These are phyloP conservation scores for Pollachius pollachius DNA, from an alignment of 2,113 vertebrate genomes.

Conservation along the genomic window DNA sequence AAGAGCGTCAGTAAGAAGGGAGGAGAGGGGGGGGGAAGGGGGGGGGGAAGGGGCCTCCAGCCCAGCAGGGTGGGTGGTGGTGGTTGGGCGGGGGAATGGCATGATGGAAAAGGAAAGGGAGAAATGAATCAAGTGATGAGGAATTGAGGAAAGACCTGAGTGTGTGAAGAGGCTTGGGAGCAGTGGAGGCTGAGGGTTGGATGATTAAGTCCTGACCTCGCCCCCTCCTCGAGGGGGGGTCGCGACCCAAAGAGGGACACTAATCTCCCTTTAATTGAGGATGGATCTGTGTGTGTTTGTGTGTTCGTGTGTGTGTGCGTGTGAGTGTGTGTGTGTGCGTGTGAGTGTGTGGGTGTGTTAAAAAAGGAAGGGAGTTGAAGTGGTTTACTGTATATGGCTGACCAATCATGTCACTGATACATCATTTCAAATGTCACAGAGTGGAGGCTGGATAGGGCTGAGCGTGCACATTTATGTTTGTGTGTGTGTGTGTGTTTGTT, in stretches of 20 bases:
- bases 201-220: conserved; percentile 42
- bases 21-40: not conserved
- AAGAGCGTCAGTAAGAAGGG: not conserved
- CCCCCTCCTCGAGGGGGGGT: conserved; percentile 10
- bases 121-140: conserved; percentile 22
- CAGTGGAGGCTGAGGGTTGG: conserved; percentile 29
- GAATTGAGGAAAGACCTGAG: conserved; percentile 32
- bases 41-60: too few species aligned
- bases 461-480: conserved; percentile 1
- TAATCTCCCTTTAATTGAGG: conserved; percentile 35
- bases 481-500: conserved; percentile 4
- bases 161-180: conserved; percentile 12
- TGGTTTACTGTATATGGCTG: not conserved
- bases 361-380: not conserved
- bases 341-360: conserved; percentile 6
- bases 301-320: conserved; percentile 16
- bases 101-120: conserved; percentile 22
- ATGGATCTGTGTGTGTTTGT: not conserved
- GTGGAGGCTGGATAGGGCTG: not conserved
- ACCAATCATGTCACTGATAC: conserved; percentile 11
- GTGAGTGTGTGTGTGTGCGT: conserved; percentile 23
- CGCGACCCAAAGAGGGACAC: conserved; percentile 18
- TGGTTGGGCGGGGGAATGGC: not conserved
- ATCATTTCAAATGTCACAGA: not conserved
- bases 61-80: not conserved